A percentile compares a stretch with the other conserved stretches of the same genome.
Conservation (phyloP, 2,888 invertebrate species). For the Pherbina coryleti region DNA sequence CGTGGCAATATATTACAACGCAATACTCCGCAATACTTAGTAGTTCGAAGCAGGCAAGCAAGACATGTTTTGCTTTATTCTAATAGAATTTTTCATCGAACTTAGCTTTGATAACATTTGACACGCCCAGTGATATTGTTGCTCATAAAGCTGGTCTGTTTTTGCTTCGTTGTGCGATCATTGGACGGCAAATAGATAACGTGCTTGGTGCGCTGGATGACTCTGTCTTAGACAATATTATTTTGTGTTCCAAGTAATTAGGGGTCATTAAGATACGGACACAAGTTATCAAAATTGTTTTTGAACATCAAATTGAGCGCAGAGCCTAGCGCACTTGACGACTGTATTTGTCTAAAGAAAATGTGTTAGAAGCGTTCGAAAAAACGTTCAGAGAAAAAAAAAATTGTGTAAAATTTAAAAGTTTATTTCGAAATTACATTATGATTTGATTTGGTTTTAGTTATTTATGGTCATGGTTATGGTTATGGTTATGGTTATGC, state of each 20-base stretch:
- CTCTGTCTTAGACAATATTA: neutral
- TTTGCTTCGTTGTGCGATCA: neutral
- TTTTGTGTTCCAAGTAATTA: neutral
- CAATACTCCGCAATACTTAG: neutral
- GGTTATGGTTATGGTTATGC: too few relatives aligned
- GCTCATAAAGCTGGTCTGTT: neutral
- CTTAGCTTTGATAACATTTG: constrained; percentile 22
- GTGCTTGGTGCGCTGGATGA: neutral
- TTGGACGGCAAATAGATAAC: neutral
- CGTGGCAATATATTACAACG: constrained; percentile 1
- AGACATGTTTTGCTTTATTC: neutral
- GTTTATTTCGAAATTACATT: too few relatives aligned
- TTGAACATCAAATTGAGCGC: neutral
- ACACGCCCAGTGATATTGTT: neutral
- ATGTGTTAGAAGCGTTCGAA: neutral
- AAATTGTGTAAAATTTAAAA: too few relatives aligned
- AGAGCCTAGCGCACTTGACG: neutral
- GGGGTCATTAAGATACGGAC: neutral
- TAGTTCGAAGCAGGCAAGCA: neutral
- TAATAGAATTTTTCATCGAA: neutral
- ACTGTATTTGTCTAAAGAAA: too few relatives aligned
- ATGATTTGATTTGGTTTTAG: too few relatives aligned
- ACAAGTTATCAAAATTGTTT: neutral
- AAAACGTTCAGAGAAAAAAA: too few relatives aligned
- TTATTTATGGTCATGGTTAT: too few relatives aligned